Conservation (phyloP, 2,888 invertebrate genomes). For the Drosophila hamatofila region DNA sequence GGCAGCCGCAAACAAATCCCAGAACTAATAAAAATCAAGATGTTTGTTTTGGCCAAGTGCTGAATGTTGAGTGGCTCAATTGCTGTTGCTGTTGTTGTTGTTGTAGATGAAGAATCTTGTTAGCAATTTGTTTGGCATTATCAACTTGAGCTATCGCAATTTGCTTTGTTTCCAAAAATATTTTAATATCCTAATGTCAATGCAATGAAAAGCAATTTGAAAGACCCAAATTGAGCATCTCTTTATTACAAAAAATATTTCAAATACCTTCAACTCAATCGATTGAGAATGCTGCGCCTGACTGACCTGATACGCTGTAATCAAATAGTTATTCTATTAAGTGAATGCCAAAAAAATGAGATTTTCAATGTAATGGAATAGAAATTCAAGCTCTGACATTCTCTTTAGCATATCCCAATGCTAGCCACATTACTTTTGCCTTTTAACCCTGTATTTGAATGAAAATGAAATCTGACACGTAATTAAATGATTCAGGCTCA, state of each 20-base stretch:
- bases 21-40: slow-evolving; percentile 57
- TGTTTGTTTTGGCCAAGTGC: slow-evolving; percentile 17
- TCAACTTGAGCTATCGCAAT: neutral
- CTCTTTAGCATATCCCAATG: neutral
- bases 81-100: slow-evolving; percentile 1
- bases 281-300: neutral
- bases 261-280: neutral
- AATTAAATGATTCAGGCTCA: neutral
- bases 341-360: neutral
- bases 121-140: slow-evolving; percentile 9
- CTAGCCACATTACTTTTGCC: neutral
- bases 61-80: slow-evolving; percentile 1
- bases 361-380: neutral
- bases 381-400: neutral
- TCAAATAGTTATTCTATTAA: neutral
- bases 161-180: slow-evolving; percentile 7
- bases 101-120: neutral
- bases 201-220: slow-evolving; percentile 55
- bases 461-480: neutral
- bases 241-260: slow-evolving; percentile 1
- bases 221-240: slow-evolving; percentile 3
- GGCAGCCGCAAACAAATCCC: slow-evolving; percentile 44
- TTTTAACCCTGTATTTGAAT: neutral
- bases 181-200: slow-evolving; percentile 20
- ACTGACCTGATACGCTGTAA: neutral